phyloP scores from a whole-genome alignment of 2,888 invertebrate species.

The Apocheima hispidaria region DNA sequence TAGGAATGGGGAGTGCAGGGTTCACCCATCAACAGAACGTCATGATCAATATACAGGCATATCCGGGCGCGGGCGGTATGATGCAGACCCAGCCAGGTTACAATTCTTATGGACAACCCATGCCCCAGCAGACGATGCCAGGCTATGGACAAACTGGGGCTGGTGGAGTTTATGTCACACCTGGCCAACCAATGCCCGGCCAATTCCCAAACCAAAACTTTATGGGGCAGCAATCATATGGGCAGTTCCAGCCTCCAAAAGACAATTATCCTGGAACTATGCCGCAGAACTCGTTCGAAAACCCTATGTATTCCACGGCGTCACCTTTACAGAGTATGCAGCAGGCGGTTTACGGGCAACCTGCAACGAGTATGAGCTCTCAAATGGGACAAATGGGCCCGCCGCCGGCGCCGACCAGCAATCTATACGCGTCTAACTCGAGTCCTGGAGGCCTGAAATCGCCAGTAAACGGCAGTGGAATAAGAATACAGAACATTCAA shows the following conservation, averaged over 20 bases:
- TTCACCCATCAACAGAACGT: slow-evolving; percentile 88
- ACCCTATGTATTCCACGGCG: slow-evolving; percentile 62
- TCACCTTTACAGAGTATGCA: slow-evolving; percentile 81
- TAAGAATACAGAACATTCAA: slow-evolving; percentile 79
- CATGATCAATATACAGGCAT: slow-evolving; percentile 88
- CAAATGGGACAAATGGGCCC: slow-evolving; percentile 64
- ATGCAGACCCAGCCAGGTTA: slow-evolving; percentile 78
- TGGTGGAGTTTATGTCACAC: slow-evolving; percentile 72
- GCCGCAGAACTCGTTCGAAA: slow-evolving; percentile 60
- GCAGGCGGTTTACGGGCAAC: slow-evolving; percentile 75
- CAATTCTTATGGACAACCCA: slow-evolving; percentile 61
- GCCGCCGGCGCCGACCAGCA: slow-evolving; percentile 56
- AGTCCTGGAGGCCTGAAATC: slow-evolving; percentile 73
- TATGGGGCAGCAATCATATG: slow-evolving; percentile 65
- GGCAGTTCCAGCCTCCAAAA: slow-evolving; percentile 68
- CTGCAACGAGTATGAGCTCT: slow-evolving; percentile 51
- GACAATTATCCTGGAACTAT: slow-evolving; percentile 65
- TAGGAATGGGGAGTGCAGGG: slow-evolving; percentile 64
- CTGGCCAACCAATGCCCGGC: slow-evolving; percentile 68
- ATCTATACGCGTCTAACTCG: slow-evolving; percentile 63
- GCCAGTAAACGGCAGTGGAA: slow-evolving; percentile 54
- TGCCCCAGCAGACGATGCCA: slow-evolving; percentile 70
- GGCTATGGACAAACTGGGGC: slow-evolving; percentile 59
- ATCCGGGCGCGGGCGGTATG: slow-evolving; percentile 82
- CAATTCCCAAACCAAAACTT: slow-evolving; percentile 69